Base-by-base conservation (phyloP, 1,140 invertebrate species). In the Nixonia krombeini region DNA sequence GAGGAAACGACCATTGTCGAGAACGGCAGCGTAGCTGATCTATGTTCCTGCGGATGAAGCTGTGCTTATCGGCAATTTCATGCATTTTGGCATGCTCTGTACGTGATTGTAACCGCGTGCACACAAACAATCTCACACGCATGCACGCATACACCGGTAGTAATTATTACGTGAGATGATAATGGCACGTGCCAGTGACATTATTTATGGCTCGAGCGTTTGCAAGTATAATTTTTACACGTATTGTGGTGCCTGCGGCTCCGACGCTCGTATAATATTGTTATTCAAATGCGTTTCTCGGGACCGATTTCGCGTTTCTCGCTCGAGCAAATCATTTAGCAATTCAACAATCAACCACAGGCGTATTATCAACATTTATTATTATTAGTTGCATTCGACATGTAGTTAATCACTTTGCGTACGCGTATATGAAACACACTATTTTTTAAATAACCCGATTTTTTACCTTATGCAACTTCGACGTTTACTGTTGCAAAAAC, bases 171-270 rank as follows among this genome's bases (percentile, higher is more conserved):
- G 62, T 59, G 57, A 74, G 72, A 65, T 63, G 71, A 78, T 74
- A 76, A 78, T 75, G 70, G 72, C 73, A 74, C 73, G 76, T 77
- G 73, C 70, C 72, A 45, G 38, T 74, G 74, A 79, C 75, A 66
- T 75, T 77, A 77, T 74, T 79, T 77, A 79, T 65, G 72, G 61
- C 55, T 52, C 44, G 16, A 26, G 49, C 55, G 71, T 76, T 76
- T 75, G 76, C 74, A 78, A 78, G 75, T 78, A 75, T 76, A 76
- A 79, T 79, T 74, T 76, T 76, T 72, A 79, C 74, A 76, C 70
- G 72, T 74, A 69, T 70, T 63, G 58, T 73, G 58, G 77, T 58
- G 44, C 64, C 52, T 16, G 56, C 42, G 68, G 63, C 69, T 67
- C 70, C 65, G 70, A 70, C 62, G 63, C 63, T 66, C 66, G 69